Conservation (phyloP, 1,140 invertebrate genomes). For the Bombus difficillimus region DNA sequence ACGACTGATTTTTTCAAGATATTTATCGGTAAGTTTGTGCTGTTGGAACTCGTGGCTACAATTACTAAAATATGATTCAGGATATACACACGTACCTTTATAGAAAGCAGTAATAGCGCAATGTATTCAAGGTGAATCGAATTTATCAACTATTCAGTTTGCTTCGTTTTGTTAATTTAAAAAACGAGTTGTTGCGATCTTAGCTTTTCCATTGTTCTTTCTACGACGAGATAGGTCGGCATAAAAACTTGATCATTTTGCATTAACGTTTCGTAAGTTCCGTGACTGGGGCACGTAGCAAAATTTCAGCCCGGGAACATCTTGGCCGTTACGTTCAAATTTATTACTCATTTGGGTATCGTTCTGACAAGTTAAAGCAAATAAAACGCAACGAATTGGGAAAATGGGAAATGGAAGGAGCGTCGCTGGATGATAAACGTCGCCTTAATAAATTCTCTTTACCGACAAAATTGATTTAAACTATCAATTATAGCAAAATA, state of each 20-base stretch:
- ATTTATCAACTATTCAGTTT: neutral
- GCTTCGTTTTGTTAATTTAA: neutral
- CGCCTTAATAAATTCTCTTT: neutral
- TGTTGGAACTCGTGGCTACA: no score
- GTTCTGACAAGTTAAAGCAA: neutral
- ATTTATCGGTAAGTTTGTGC: no score
- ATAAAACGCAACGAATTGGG: constrained; percentile 12
- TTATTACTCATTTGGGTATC: constrained; percentile 35
- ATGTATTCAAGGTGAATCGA: neutral
- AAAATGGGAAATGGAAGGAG: neutral
- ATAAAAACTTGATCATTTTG: neutral
- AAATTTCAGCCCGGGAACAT: constrained; percentile 29
- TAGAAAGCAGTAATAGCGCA: no score
- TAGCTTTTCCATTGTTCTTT: neutral
- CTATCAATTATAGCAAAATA: neutral
- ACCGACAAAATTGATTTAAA: neutral
- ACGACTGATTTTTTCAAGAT: no score
- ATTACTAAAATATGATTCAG: no score
- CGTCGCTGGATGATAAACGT: neutral
- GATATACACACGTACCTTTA: no score
- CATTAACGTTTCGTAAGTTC: constrained; percentile 9
- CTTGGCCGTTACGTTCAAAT: constrained; percentile 37
- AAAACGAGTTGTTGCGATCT: neutral
- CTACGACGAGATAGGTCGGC: neutral
- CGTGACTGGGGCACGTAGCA: neutral